Percentiles rank a stretch among this genome's conserved stretches.
phyloP scores from a whole-genome alignment of 2,888 invertebrate species.

The Ceraclea dissimilis region DNA sequence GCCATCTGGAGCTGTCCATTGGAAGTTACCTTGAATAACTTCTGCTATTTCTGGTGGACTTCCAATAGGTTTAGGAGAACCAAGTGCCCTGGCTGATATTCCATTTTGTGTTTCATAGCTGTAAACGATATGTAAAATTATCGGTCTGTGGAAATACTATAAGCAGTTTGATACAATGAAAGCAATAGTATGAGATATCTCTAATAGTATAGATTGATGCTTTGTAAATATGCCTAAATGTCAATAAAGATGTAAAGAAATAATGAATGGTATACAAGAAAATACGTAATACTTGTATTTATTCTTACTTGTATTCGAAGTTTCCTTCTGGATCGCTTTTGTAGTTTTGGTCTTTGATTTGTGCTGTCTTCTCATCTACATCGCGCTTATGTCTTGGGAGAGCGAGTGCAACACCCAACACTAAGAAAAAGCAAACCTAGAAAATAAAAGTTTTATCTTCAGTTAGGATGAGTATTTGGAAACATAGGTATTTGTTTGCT shows the following conservation, averaged over 20 bases:
- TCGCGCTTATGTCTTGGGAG: constrained; percentile 9
- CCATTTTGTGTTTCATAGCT: constrained; percentile 58
- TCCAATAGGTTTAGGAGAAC: constrained; percentile 46
- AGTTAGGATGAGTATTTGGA: background rate
- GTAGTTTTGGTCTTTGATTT: constrained; percentile 34
- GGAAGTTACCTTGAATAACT: constrained; percentile 48
- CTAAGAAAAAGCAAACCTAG: constrained; percentile 4
- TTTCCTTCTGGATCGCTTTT: constrained; percentile 43
- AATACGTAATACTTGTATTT: too few species aligned
- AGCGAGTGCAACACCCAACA: constrained; percentile 7
- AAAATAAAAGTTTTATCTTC: background rate
- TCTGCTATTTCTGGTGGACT: constrained; percentile 36
- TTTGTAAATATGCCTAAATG: too few species aligned
- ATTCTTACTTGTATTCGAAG: constrained; percentile 43
- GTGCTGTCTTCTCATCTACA: constrained; percentile 16
- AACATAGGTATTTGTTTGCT: too few species aligned
- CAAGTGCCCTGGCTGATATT: constrained; percentile 53
- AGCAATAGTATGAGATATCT: too few species aligned
- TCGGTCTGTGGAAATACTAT: too few species aligned
- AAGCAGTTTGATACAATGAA: background rate
- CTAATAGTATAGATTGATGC: too few species aligned
- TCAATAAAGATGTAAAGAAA: too few species aligned
- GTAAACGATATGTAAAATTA: constrained; percentile 26
- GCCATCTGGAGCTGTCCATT: constrained; percentile 55
- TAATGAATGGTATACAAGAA: too few species aligned